Conservation (phyloP, 2,113 vertebrate genomes). For the Miniopterus natalensis region DNA sequence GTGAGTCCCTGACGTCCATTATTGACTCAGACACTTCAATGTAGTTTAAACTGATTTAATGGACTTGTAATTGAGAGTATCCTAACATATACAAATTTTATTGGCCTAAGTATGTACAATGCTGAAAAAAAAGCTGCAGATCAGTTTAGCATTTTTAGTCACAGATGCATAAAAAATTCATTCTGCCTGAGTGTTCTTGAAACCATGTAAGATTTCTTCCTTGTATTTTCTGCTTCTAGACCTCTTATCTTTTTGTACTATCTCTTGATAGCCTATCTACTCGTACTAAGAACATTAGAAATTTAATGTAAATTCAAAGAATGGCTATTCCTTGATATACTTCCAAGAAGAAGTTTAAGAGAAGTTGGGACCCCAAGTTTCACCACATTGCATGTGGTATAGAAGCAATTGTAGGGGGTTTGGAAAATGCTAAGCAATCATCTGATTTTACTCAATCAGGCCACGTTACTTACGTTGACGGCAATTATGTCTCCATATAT, state of each 20-base stretch:
- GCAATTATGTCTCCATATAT: constrained; percentile 77
- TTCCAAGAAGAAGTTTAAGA: background rate
- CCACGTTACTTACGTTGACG: constrained; percentile 79
- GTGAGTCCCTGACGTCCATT: background rate
- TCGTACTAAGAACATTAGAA: background rate
- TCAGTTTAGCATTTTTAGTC: background rate
- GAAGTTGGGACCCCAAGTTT: too few relatives aligned
- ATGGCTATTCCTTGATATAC: background rate
- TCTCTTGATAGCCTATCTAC: background rate
- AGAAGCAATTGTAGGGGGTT: constrained; percentile 83
- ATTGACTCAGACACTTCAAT: background rate
- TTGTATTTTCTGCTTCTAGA: background rate
- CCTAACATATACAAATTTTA: background rate
- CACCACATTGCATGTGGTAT: constrained; percentile 82
- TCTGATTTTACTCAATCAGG: constrained; percentile 79
- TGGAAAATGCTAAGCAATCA: constrained; percentile 82
- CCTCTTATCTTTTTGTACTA: background rate
- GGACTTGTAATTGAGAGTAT: background rate
- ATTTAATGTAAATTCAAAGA: background rate
- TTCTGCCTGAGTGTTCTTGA: background rate
- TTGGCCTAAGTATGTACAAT: background rate
- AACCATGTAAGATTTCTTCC: background rate
- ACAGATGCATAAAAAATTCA: background rate
- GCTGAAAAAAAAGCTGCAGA: background rate
- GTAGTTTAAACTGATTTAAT: background rate